Conservation (phyloP, 2,888 invertebrate genomes). For the Rotaria magnacalcarata region DNA sequence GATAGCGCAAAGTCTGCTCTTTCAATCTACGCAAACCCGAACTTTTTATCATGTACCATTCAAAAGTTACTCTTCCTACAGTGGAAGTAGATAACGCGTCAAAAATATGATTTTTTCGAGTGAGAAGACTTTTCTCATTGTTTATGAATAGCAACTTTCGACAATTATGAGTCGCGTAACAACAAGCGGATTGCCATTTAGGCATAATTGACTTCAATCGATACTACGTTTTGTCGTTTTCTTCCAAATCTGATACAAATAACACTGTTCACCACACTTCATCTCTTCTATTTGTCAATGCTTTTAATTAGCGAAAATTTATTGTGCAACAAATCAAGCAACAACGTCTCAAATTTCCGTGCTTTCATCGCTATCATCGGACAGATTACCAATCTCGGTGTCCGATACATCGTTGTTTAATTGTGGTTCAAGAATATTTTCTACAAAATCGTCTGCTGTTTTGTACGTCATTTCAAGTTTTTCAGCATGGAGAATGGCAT, state of each 20-base stretch:
- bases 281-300: neutral
- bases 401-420: too few relatives aligned
- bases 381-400: neutral
- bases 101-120: neutral
- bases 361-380: neutral
- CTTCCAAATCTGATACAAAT: neutral
- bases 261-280: neutral
- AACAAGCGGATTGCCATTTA: neutral
- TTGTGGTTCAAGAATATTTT: neutral
- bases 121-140: neutral
- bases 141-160: neutral
- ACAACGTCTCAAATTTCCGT: neutral
- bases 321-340: too few relatives aligned
- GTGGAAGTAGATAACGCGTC: too few relatives aligned
- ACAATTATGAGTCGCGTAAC: neutral
- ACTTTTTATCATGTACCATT: too few relatives aligned
- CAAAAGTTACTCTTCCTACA: too few relatives aligned
- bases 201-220: neutral
- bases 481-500: neutral
- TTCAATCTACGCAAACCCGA: too few relatives aligned
- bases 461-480: neutral
- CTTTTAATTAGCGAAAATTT: neutral
- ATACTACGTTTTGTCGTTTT: neutral
- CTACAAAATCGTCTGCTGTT: neutral
- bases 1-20: too few relatives aligned